Conservation (phyloP, 2,113 vertebrate genomes). For the Carassius gibelio region DNA sequence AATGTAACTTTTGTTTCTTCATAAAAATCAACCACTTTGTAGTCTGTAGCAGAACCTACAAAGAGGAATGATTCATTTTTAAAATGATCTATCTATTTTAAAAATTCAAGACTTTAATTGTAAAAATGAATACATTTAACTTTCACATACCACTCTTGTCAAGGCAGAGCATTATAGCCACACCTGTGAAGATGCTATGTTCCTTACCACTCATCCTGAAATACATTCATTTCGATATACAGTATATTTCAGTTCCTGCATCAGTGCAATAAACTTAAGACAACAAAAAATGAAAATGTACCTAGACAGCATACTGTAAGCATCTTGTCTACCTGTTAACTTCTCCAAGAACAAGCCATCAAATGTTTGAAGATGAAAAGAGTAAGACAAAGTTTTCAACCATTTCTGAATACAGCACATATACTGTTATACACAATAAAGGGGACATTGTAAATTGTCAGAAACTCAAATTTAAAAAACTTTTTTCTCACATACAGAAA, state of each 20-base stretch:
- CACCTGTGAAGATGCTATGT: constrained; percentile 92
- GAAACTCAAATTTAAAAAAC: not conserved
- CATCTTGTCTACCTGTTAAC: constrained; percentile 87
- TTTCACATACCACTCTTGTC: constrained; percentile 74
- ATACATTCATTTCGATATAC: not conserved
- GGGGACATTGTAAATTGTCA: not conserved
- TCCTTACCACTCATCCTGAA: constrained; percentile 87
- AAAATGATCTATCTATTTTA: not conserved
- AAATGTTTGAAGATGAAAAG: constrained; percentile 74
- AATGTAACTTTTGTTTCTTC: constrained; percentile 95
- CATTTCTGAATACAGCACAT: constrained; percentile 81
- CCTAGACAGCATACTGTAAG: constrained; percentile 91
- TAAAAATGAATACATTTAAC: not conserved
- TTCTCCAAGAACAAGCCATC: constrained; percentile 89
- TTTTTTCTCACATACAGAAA: not conserved
- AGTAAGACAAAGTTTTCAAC: constrained; percentile 67
- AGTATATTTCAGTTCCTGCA: not conserved
- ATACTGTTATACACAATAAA: not conserved
- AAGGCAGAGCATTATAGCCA: constrained; percentile 82
- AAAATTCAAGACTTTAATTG: not conserved
- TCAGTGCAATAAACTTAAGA: not conserved
- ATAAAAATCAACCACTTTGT: constrained; percentile 80
- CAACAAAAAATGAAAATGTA: constrained; percentile 53
- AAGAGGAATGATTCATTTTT: not conserved
- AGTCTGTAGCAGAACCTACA: constrained; percentile 73